Evolutionary conservation across 1,140 invertebrate species (phyloP).

Genomic region (Trichogramma pretiosum): DNA sequence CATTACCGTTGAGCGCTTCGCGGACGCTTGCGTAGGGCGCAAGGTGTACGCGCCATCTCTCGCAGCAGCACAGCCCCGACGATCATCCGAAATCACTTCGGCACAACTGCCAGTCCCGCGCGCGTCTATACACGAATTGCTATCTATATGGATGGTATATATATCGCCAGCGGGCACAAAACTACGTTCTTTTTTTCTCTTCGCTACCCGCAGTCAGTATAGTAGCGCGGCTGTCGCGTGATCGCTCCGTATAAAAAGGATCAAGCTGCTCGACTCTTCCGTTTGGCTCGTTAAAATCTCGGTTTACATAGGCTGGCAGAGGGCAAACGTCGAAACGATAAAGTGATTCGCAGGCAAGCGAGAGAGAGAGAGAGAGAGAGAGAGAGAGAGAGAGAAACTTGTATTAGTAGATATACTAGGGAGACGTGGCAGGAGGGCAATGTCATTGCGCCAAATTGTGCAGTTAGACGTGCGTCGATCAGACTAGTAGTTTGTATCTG

Average conservation of each 20-base stretch:
- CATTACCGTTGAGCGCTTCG: too few species aligned
- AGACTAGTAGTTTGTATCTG: too few species aligned
- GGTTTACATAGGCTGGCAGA: slow-evolving; percentile 8
- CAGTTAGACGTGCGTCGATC: slow-evolving; percentile 14
- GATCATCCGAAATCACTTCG: not conserved
- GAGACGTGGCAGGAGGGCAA: not conserved
- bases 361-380: too few species aligned
- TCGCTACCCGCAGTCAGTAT: too few species aligned
- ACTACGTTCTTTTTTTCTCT: too few species aligned
- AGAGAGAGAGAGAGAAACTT: too few species aligned
- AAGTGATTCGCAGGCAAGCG: slow-evolving; percentile 4
- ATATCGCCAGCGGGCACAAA: not conserved
- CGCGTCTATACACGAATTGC: too few species aligned
- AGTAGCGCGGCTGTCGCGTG: slow-evolving; percentile 7
- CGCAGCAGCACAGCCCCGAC: not conserved
- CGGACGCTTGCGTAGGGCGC: too few species aligned
- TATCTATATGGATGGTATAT: too few species aligned
- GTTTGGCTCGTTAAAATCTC: slow-evolving; percentile 12
- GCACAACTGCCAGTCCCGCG: too few species aligned
- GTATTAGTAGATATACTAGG: too few species aligned
- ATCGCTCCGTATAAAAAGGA: slow-evolving; percentile 14
- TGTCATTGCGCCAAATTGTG: slow-evolving; percentile 12
- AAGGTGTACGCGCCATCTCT: not conserved
- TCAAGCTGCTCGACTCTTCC: not conserved
- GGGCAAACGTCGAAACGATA: not conserved